Conservation (phyloP, 1,140 invertebrate species). For the Colletes latitarsis region DNA sequence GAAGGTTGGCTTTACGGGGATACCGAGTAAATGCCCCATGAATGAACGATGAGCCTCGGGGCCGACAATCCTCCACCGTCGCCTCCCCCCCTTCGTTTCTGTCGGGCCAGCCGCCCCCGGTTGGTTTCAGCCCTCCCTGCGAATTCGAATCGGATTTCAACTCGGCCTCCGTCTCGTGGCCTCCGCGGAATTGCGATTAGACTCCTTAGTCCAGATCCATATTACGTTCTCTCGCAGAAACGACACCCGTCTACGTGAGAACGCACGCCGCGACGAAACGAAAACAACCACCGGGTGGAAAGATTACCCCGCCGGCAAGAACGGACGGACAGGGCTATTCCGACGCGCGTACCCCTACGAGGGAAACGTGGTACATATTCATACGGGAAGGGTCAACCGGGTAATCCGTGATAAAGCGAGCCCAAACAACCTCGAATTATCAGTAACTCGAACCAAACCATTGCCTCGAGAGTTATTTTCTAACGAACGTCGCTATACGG, state of each 20-base stretch:
- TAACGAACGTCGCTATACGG: too few relatives aligned
- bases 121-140: constrained; percentile 27
- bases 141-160: constrained; percentile 76
- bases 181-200: constrained; percentile 71
- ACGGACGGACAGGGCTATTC: too few relatives aligned
- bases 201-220: constrained; percentile 68
- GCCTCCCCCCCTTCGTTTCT: constrained; percentile 20
- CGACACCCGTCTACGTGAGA: neutral
- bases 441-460: too few relatives aligned
- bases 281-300: too few relatives aligned
- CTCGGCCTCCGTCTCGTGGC: constrained; percentile 53
- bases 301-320: too few relatives aligned
- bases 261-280: neutral
- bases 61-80: constrained; percentile 56
- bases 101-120: constrained; percentile 36
- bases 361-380: too few relatives aligned
- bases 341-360: too few relatives aligned
- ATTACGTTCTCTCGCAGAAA: constrained; percentile 69
- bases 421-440: too few relatives aligned
- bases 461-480: too few relatives aligned
- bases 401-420: too few relatives aligned
- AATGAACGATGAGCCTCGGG: constrained; percentile 80
- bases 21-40: constrained; percentile 81
- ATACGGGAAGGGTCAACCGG: too few relatives aligned
- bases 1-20: constrained; percentile 75